Evolutionary conservation across 2,797 vertebrate genomes (phyloP).

Genomic region (Cottoperca gobio): DNA sequence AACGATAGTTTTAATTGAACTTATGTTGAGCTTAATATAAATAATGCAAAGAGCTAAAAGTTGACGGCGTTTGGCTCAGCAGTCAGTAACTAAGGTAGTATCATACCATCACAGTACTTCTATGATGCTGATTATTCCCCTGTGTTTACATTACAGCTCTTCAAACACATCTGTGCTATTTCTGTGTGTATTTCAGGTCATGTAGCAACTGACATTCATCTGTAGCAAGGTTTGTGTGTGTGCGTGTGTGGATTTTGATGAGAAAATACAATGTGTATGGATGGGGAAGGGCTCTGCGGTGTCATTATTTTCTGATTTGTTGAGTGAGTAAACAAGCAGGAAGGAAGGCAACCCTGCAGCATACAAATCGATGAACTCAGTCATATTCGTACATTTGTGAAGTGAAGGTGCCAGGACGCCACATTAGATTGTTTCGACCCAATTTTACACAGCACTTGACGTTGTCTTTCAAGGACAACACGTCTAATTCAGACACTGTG

Average conservation of each 20-base stretch:
- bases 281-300: neutral
- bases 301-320: slow-evolving; percentile 38
- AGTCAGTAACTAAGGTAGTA: neutral
- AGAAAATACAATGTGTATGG: slow-evolving; percentile 1
- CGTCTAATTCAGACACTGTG: slow-evolving; percentile 26
- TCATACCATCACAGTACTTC: neutral
- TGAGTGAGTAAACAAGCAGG: slow-evolving; percentile 28
- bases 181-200: slow-evolving; percentile 1
- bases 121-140: neutral
- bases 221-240: neutral
- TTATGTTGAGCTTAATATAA: no score
- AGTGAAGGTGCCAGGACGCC: slow-evolving; percentile 5
- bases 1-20: no score
- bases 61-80: neutral
- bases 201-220: neutral
- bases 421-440: slow-evolving; percentile 22
- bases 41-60: neutral
- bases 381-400: slow-evolving; percentile 6
- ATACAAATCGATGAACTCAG: slow-evolving; percentile 7
- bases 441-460: slow-evolving; percentile 33
- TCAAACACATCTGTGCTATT: slow-evolving; percentile 1
- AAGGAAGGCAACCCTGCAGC: slow-evolving; percentile 5
- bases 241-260: slow-evolving; percentile 12
- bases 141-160: neutral
- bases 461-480: slow-evolving; percentile 21